These are phyloP conservation scores for Drosophila murphyi DNA, from an alignment of 1,140 invertebrate genomes.

Conservation along the genomic window DNA sequence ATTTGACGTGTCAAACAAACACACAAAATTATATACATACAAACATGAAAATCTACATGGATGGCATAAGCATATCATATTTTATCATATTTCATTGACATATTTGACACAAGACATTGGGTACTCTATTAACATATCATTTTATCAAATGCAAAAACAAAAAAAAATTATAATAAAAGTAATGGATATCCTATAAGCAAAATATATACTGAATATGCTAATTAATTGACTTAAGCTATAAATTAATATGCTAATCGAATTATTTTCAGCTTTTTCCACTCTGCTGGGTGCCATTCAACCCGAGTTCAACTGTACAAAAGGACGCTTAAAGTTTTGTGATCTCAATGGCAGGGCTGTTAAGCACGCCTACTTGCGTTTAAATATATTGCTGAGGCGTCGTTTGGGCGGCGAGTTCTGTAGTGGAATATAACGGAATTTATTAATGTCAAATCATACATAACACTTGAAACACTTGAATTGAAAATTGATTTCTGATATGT, in stretches of 20 bases:
- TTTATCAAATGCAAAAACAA: not conserved
- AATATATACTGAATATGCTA: not conserved
- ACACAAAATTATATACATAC: conserved; percentile 1
- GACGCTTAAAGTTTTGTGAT: not conserved
- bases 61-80: conserved; percentile 4
- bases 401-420: conserved; percentile 81
- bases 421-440: conserved; percentile 38
- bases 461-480: not conserved
- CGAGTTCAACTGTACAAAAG: conserved; percentile 11
- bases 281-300: not conserved
- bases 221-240: no score
- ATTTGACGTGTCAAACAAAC: conserved; percentile 2
- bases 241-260: no score
- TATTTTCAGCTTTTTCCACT: not conserved
- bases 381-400: conserved; percentile 79
- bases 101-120: not conserved
- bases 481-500: not conserved
- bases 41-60: conserved; percentile 1
- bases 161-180: not conserved
- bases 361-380: conserved; percentile 70
- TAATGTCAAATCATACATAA: not conserved
- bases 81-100: conserved; percentile 11
- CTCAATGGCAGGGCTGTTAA: not conserved
- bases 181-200: not conserved
- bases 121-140: not conserved